These are phyloP conservation scores for Halcyon malimbica DNA, from an alignment of 2,113 vertebrate genomes.

Conservation along the genomic window DNA sequence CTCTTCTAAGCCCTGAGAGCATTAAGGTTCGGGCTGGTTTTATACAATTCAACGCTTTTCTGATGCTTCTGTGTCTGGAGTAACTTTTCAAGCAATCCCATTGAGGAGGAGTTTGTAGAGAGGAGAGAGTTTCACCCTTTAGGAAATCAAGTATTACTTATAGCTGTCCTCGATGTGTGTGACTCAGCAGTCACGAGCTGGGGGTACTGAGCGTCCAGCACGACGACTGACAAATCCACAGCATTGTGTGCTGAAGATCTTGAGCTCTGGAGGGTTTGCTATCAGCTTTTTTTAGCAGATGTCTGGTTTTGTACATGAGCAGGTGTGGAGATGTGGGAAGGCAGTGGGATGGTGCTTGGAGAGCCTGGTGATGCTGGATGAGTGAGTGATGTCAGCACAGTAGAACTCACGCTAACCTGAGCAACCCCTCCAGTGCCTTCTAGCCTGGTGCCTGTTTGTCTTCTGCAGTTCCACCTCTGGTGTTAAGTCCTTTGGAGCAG, in stretches of 20 bases:
- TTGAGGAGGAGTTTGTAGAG: not conserved
- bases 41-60: not conserved
- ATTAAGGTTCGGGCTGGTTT: not conserved
- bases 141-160: constrained; percentile 58
- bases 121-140: not conserved
- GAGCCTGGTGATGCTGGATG: not conserved
- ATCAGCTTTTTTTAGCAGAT: not conserved
- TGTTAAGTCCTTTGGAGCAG: not conserved
- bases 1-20: not conserved
- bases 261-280: constrained; percentile 11
- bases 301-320: not conserved
- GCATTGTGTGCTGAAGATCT: constrained; percentile 34
- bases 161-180: not conserved
- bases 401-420: rapidly evolving
- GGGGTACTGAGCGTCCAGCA: not conserved
- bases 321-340: not conserved
- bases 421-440: not conserved
- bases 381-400: rapidly evolving
- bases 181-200: not conserved
- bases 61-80: rapidly evolving
- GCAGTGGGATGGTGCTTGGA: not conserved
- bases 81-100: not conserved
- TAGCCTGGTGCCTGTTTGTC: not conserved
- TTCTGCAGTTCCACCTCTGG: not conserved
- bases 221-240: constrained; percentile 46